Evolutionary conservation across 2,888 invertebrate genomes (phyloP).

Genomic region (Limnephilus lunatus): DNA sequence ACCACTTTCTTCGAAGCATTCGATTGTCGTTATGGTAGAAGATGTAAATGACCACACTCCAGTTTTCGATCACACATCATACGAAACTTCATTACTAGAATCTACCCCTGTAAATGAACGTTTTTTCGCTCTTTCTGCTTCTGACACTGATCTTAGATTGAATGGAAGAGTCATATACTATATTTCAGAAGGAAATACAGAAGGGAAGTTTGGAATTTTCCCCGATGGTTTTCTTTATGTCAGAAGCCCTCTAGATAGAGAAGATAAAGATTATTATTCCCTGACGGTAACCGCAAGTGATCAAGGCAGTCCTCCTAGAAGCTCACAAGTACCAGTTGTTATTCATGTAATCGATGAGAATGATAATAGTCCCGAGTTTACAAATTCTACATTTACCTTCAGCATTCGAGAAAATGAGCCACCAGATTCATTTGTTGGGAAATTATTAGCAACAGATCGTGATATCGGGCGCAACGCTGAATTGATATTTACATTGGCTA

Average conservation of each 20-base stretch:
- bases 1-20: slow-evolving; percentile 85
- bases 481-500: slow-evolving; percentile 87
- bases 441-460: slow-evolving; percentile 90
- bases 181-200: slow-evolving; percentile 91
- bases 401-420: slow-evolving; percentile 93
- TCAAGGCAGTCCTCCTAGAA: slow-evolving; percentile 86
- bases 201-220: slow-evolving; percentile 94
- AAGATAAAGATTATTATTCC: slow-evolving; percentile 94
- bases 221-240: slow-evolving; percentile 96
- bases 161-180: slow-evolving; percentile 89
- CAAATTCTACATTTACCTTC: slow-evolving; percentile 93
- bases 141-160: slow-evolving; percentile 89
- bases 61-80: slow-evolving; percentile 93
- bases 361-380: slow-evolving; percentile 95
- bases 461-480: slow-evolving; percentile 96
- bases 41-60: slow-evolving; percentile 98
- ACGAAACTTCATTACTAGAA: slow-evolving; percentile 94
- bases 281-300: slow-evolving; percentile 91
- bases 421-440: slow-evolving; percentile 93
- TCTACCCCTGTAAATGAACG: slow-evolving; percentile 93
- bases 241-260: slow-evolving; percentile 90
- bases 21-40: slow-evolving; percentile 84
- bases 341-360: slow-evolving; percentile 97
- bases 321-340: slow-evolving; percentile 92
- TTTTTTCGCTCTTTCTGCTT: slow-evolving; percentile 93